These are phyloP conservation scores for Pterobdella sp. DNA, from an alignment of 2,888 invertebrate genomes.

Conservation along the genomic window DNA sequence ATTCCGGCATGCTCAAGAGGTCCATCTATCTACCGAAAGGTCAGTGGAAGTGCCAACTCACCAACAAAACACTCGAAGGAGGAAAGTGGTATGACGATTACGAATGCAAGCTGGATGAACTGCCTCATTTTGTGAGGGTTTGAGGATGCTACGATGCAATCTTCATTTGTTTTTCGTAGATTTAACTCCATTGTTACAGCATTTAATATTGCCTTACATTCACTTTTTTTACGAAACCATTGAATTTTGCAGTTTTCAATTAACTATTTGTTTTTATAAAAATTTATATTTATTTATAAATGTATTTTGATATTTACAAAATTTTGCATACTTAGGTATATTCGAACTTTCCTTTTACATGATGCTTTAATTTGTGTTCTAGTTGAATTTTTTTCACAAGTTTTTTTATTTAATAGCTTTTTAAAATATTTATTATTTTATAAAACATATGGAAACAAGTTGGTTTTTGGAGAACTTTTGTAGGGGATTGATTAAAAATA, in stretches of 20 bases:
- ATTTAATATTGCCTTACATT: background rate
- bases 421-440: no score
- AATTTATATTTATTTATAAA: background rate
- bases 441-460: no score
- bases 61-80: constrained; percentile 25
- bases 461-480: no score
- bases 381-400: no score
- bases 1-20: constrained; percentile 41
- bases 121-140: constrained; percentile 30
- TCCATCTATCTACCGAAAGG: constrained; percentile 43
- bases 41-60: constrained; percentile 30
- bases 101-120: constrained; percentile 31
- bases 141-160: background rate
- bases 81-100: constrained; percentile 27
- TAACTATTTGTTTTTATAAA: background rate
- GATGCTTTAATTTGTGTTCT: no score
- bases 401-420: no score
- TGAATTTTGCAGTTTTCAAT: background rate
- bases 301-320: background rate
- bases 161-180: background rate
- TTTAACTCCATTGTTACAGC: background rate
- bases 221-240: no score
- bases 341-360: no score
- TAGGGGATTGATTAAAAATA: no score
- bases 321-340: background rate